These are phyloP conservation scores for Cataglyphis hispanica DNA, from an alignment of 1,140 invertebrate species.

Conservation along the genomic window DNA sequence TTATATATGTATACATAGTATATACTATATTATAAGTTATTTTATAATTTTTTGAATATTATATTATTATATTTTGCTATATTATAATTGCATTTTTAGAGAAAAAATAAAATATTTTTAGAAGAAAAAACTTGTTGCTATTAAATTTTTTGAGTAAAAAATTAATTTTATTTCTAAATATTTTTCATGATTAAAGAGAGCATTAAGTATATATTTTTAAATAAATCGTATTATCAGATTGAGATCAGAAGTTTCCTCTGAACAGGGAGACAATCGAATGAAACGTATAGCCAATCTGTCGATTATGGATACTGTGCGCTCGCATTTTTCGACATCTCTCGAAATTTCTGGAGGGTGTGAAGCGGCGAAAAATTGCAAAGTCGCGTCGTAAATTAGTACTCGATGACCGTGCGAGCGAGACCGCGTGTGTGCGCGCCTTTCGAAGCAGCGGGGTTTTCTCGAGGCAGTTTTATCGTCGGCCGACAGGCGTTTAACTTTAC, in stretches of 20 bases:
- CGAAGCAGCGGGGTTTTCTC: constrained; percentile 72
- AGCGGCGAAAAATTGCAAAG: constrained; percentile 77
- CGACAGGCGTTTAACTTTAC: constrained; percentile 86
- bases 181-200: too few species aligned
- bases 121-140: too few species aligned
- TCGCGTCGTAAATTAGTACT: constrained; percentile 83
- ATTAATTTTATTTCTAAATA: too few species aligned
- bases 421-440: constrained; percentile 63
- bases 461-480: constrained; percentile 83
- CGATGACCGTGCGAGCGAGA: constrained; percentile 81
- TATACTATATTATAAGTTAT: too few species aligned
- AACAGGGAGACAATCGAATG: constrained; percentile 24
- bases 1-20: too few species aligned
- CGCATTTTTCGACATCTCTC: constrained; percentile 58
- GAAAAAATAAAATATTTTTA: too few species aligned
- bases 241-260: background rate
- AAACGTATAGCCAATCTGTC: background rate
- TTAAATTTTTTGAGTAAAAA: too few species aligned
- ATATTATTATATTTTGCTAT: too few species aligned
- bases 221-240: background rate
- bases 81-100: too few species aligned
- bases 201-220: background rate
- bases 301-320: constrained; percentile 15
- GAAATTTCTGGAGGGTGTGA: constrained; percentile 69
- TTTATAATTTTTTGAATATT: too few species aligned